Evolutionary conservation across 2,113 vertebrate genomes (phyloP).

Genomic region (Willisornis vidua): DNA sequence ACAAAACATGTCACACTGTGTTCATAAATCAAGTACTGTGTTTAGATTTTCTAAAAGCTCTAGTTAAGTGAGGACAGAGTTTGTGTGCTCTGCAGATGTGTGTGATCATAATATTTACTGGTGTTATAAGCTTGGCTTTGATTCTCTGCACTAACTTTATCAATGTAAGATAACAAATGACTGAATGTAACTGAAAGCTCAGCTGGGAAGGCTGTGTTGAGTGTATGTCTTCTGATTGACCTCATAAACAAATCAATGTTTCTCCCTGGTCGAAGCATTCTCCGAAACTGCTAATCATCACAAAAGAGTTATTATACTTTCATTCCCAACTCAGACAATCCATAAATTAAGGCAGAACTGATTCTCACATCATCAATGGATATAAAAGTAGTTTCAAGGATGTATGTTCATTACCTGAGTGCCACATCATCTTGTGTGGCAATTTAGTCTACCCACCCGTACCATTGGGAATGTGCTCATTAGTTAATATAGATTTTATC

Average conservation of each 20-base stretch:
- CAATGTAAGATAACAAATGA: conserved; percentile 55
- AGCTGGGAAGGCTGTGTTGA: background rate
- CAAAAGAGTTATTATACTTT: conserved; percentile 16
- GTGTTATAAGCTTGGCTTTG: conserved; percentile 61
- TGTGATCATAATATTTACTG: conserved; percentile 69
- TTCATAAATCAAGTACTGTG: conserved; percentile 58
- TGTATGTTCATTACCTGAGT: background rate
- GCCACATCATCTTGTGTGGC: background rate
- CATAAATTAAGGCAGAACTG: background rate
- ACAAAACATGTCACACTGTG: conserved; percentile 27
- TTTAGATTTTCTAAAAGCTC: conserved; percentile 63
- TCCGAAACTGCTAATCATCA: conserved; percentile 31
- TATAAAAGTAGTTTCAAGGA: background rate
- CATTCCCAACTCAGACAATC: background rate
- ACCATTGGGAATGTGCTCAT: background rate
- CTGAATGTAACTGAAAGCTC: background rate
- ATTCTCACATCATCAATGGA: background rate
- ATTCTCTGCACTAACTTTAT: conserved; percentile 71
- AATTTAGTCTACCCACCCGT: background rate
- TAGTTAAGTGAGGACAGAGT: conserved; percentile 45
- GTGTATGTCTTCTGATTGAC: background rate
- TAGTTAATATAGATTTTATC: background rate
- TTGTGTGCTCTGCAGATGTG: conserved; percentile 57
- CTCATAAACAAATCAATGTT: conserved; percentile 34
- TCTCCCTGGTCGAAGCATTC: background rate